Evolutionary conservation across 2,797 vertebrate genomes (phyloP).

Genomic region (Pempheris klunzingeri): DNA sequence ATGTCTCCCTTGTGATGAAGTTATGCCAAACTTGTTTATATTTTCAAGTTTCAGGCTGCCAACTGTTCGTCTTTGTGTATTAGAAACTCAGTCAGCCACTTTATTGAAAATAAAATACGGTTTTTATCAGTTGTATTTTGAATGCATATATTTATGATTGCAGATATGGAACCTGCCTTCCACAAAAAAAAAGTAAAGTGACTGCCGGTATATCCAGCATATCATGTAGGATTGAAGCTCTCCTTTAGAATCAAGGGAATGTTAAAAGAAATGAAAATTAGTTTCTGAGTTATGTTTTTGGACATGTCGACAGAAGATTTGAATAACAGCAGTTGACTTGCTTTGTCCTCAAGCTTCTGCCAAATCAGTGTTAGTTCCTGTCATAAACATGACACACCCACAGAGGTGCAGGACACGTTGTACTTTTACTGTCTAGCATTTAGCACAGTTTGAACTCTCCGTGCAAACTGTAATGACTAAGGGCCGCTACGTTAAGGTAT

Average conservation of each 20-base stretch:
- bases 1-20: background rate
- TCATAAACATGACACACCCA: conserved; percentile 7
- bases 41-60: conserved; percentile 1
- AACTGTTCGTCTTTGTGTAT: background rate
- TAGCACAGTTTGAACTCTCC: conserved; percentile 37
- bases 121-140: conserved; percentile 8
- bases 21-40: conserved; percentile 3
- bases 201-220: background rate
- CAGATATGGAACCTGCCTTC: background rate
- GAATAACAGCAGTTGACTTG: conserved; percentile 7
- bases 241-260: background rate
- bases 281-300: background rate
- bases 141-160: background rate
- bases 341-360: background rate
- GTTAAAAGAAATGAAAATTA: background rate
- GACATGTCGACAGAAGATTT: background rate
- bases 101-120: background rate
- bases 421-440: conserved; percentile 33
- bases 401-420: conserved; percentile 28
- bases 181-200: background rate
- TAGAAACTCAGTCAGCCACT: background rate
- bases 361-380: conserved; percentile 3
- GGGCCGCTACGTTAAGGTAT: conserved; percentile 15
- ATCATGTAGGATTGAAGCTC: background rate
- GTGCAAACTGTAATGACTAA: conserved; percentile 36